Evolutionary conservation across 1,140 invertebrate species (phyloP), one percentile per base, ranked within the genome.

Genomic region (Diachasma alloeum): DNA sequence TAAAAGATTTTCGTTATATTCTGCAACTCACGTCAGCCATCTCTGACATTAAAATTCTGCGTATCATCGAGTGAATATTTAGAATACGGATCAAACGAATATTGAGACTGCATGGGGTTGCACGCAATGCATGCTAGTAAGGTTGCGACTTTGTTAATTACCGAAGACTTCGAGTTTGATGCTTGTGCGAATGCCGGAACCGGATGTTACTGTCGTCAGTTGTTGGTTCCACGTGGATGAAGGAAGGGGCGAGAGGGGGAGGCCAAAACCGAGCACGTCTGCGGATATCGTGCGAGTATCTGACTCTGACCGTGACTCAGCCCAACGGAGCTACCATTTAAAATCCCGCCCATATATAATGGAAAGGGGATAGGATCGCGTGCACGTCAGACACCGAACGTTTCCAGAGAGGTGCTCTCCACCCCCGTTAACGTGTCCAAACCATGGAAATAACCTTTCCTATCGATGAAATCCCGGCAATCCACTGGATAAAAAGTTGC

Each of bases 171-270:
- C 53, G 37, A 53, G 56, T 72, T 77, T 72, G 66, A 66, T 70
- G 68, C 70, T 67, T 36, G 19, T 63, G 69, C 75, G 68, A 77
- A 77, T 72, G 72, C 46, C 82, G 81, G 82, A 82, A 83, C 83
- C 87, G 86, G 87, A 88, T 84, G 84, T 86, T 83, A 82, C 86
- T 85, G 84, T 88, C 87, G 84, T 87, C 84, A 79, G 77, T 82
- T 81, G 81, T 83, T 80, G 81, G 83, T 79, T 39, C 72, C 46
- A 42, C 39, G 39, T 42, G 9, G 39, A 42, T 4, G 39, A 42
- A 11, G 39, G 39, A 13, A 11, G 39, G 31, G 31, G 31, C 2
- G 31, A 11, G 10, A 13, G 39, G 13, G 10, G 39, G 39, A 11
- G 10, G 48, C n/a, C n/a, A 26, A 39, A 68, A 44, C 68, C 17